phyloP scores from a whole-genome alignment of 2,113 vertebrate genomes.

The Alligator sinensis region DNA sequence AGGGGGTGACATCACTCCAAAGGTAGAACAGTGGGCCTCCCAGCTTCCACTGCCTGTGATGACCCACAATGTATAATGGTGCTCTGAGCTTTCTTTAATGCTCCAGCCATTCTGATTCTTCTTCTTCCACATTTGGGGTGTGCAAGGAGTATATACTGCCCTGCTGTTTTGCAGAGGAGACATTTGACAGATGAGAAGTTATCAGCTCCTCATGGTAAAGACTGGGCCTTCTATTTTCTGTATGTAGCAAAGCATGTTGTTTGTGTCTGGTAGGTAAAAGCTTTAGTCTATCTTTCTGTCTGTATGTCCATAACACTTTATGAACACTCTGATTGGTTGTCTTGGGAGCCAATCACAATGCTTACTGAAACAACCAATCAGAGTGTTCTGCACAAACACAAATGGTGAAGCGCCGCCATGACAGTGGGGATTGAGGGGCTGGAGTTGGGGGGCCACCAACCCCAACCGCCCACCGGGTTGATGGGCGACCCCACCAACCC shows the following conservation, averaged over 20 bases:
- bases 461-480: too few relatives aligned
- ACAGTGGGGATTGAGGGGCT: too few relatives aligned
- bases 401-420: too few relatives aligned
- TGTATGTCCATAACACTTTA: too few relatives aligned
- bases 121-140: background rate
- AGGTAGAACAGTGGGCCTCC: background rate
- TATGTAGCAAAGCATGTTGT: background rate
- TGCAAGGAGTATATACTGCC: background rate
- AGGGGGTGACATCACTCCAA: background rate
- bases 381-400: too few relatives aligned
- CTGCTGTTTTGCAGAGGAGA: fast-evolving
- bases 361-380: too few relatives aligned
- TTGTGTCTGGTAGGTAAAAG: background rate
- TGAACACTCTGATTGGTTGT: too few relatives aligned
- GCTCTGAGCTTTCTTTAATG: background rate
- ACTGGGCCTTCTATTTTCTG: background rate
- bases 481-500: too few relatives aligned
- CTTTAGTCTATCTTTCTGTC: background rate
- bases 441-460: too few relatives aligned
- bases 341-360: too few relatives aligned
- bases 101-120: background rate
- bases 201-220: background rate
- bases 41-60: background rate
- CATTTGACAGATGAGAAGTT: background rate
- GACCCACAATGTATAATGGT: background rate